Percentiles rank a stretch among this genome's conserved stretches.
These are phyloP conservation scores for Artemia sinica DNA, from an alignment of 2,888 invertebrate genomes.

Conservation along the genomic window DNA sequence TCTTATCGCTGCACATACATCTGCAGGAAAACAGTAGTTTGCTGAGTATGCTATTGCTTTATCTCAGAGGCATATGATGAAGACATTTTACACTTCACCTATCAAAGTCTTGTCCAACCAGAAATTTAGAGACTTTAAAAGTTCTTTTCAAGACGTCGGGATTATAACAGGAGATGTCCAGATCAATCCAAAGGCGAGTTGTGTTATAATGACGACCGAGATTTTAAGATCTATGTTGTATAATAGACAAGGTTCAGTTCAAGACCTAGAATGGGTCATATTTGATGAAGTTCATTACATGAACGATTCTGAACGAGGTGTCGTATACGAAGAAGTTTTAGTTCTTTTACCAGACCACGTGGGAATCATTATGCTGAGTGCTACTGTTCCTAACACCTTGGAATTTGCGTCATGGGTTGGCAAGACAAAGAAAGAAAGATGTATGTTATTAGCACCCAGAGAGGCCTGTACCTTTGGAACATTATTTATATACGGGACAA, in stretches of 20 bases:
- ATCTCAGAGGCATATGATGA: too few relatives aligned
- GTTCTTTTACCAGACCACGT: conserved; percentile 73
- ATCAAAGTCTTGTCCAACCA: conserved; percentile 98
- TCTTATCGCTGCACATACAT: conserved; percentile 94
- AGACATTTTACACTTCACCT: too few relatives aligned
- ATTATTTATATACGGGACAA: conserved; percentile 72
- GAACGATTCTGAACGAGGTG: too few relatives aligned
- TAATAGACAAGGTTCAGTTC: too few relatives aligned
- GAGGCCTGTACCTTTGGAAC: conserved; percentile 86
- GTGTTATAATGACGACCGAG: conserved; percentile 49
- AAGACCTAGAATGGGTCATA: too few relatives aligned
- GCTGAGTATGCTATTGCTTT: too few relatives aligned
- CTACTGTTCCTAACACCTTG: conserved; percentile 90
- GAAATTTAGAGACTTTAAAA: conserved; percentile 63
- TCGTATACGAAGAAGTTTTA: too few relatives aligned
- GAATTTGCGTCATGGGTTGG: conserved; percentile 92
- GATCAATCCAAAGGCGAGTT: too few relatives aligned
- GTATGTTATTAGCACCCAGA: conserved; percentile 83
- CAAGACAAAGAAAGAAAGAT: conserved; percentile 61
- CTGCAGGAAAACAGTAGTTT: too few relatives aligned
- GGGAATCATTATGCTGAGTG: conserved; percentile 87
- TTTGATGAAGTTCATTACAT: too few relatives aligned
- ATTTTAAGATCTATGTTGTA: conserved; percentile 54
- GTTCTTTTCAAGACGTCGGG: too few relatives aligned
- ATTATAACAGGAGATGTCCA: too few relatives aligned